These are phyloP conservation scores for Coleophora flavipennella DNA, from an alignment of 2,888 invertebrate genomes.

Conservation along the genomic window DNA sequence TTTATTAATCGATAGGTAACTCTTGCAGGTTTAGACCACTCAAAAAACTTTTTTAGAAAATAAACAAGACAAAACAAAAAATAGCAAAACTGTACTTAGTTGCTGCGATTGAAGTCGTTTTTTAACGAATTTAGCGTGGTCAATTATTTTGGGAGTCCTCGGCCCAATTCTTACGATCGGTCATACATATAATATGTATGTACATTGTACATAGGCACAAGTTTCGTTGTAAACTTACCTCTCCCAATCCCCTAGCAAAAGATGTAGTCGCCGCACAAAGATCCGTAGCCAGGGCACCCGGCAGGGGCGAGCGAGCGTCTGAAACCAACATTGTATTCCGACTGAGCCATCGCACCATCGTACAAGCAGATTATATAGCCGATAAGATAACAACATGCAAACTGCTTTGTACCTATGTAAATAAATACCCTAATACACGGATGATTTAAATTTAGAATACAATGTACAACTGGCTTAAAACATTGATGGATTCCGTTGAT, in stretches of 20 bases:
- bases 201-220: no score
- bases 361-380: slow-evolving; percentile 38
- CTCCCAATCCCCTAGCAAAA: slow-evolving; percentile 23
- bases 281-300: slow-evolving; percentile 24
- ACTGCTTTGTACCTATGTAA: slow-evolving; percentile 22
- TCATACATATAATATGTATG: no score
- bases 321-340: slow-evolving; percentile 51
- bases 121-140: no score
- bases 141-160: no score
- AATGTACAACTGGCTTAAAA: no score
- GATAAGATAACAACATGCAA: slow-evolving; percentile 51
- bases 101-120: no score
- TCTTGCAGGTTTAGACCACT: no score
- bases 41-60: no score
- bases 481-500: slow-evolving; percentile 4
- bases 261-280: slow-evolving; percentile 17
- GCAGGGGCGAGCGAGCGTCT: slow-evolving; percentile 39
- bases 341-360: slow-evolving; percentile 26
- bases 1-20: no score
- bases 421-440: slow-evolving; percentile 30
- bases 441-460: slow-evolving; percentile 21
- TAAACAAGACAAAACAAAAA: no score
- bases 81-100: no score
- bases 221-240: slow-evolving; percentile 41
- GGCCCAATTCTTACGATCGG: no score